These are phyloP conservation scores for Volucella zonaria DNA, from an alignment of 2,888 invertebrate species.

Conservation along the genomic window DNA sequence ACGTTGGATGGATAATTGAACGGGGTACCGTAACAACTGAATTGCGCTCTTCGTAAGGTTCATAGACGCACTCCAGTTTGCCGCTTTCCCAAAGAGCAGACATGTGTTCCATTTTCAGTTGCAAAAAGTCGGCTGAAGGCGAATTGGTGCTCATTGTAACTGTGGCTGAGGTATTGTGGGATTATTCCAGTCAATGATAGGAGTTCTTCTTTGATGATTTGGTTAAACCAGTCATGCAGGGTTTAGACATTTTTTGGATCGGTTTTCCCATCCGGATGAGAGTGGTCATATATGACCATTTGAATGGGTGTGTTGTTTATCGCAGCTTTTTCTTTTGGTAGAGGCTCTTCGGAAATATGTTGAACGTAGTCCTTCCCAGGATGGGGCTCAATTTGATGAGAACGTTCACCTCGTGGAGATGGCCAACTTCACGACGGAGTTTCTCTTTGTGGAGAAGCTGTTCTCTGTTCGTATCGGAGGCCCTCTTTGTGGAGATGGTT, in stretches of 20 bases:
- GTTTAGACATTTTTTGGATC: neutral
- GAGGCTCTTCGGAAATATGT: no score
- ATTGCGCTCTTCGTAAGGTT: neutral
- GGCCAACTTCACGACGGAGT: no score
- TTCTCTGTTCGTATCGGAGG: no score
- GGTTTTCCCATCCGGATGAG: neutral
- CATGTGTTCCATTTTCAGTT: neutral
- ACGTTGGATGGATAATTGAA: conserved; percentile 26
- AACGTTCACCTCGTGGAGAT: no score
- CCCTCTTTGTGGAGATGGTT: no score
- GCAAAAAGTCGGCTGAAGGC: neutral
- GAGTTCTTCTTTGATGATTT: neutral
- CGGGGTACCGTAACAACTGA: neutral
- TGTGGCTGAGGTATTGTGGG: conserved; percentile 7
- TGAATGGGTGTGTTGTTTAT: neutral
- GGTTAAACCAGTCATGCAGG: neutral
- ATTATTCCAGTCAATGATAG: neutral
- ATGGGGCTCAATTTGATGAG: no score
- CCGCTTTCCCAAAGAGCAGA: neutral
- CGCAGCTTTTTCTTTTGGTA: no score
- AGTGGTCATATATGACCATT: neutral
- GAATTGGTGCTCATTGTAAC: conserved; percentile 1
- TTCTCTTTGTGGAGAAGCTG: no score
- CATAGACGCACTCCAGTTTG: neutral
- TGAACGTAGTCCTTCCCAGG: no score